These are phyloP conservation scores for Saguinus midas DNA, from an alignment of 2,113 vertebrate species.

Conservation along the genomic window DNA sequence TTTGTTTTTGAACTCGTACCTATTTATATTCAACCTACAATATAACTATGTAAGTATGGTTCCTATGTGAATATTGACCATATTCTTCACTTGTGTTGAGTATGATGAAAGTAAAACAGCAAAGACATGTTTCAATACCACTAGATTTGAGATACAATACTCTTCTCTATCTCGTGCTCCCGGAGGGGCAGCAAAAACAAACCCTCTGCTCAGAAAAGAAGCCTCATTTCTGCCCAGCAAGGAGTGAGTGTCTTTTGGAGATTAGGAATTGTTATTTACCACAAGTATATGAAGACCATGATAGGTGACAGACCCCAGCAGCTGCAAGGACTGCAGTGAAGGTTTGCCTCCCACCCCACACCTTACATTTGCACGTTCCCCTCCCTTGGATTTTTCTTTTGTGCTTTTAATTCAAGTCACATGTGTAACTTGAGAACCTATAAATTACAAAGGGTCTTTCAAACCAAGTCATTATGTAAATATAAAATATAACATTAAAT, in stretches of 20 bases:
- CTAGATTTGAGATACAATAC: no score
- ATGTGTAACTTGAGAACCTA: slow-evolving; percentile 49
- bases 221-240: neutral
- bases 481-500: slow-evolving; percentile 71
- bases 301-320: neutral
- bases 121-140: neutral
- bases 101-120: neutral
- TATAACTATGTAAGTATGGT: neutral
- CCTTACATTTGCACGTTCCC: neutral
- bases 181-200: neutral
- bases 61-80: neutral
- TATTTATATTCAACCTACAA: neutral
- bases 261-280: neutral
- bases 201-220: neutral
- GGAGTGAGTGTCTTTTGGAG: neutral
- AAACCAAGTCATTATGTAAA: slow-evolving; percentile 74
- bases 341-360: neutral
- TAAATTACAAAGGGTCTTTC: slow-evolving; percentile 66
- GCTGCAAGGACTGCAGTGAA: neutral
- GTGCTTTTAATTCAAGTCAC: slow-evolving; percentile 62
- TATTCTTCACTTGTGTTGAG: neutral
- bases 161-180: neutral
- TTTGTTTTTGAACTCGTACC: neutral
- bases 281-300: accelerated
- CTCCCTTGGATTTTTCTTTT: slow-evolving; percentile 1